A percentile compares a stretch with the other conserved stretches of the same genome.
Evolutionary conservation across 2,888 invertebrate species (phyloP).

Genomic region (Drosophila melanosoma): DNA sequence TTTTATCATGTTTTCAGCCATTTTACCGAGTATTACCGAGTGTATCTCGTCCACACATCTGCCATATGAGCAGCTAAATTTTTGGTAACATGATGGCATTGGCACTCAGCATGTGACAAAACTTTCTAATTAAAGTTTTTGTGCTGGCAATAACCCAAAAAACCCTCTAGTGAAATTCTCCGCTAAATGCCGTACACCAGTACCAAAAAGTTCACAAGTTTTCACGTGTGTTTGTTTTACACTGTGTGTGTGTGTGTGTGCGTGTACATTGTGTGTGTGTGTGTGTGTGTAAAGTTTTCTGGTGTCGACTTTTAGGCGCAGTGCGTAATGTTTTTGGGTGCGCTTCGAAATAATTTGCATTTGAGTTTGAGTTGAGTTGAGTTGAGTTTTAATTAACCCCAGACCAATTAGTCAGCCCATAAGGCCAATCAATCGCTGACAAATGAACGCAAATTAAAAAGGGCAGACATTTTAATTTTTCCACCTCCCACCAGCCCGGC

Average conservation of each 20-base stretch:
- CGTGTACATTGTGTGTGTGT: slow-evolving; percentile 21
- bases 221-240: slow-evolving; percentile 70
- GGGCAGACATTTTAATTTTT: slow-evolving; percentile 16
- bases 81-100: slow-evolving; percentile 43
- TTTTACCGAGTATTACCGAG: slow-evolving; percentile 39
- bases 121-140: slow-evolving; percentile 81
- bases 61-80: slow-evolving; percentile 12
- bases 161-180: slow-evolving; percentile 4
- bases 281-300: slow-evolving; percentile 54
- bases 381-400: slow-evolving; percentile 65
- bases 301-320: slow-evolving; percentile 72
- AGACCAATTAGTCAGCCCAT: slow-evolving; percentile 57
- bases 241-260: slow-evolving; percentile 9
- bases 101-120: slow-evolving; percentile 74
- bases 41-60: slow-evolving; percentile 24
- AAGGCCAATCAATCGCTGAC: slow-evolving; percentile 47
- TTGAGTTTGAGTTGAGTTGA: slow-evolving; percentile 39
- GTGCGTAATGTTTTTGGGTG: slow-evolving; percentile 55
- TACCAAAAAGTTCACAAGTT: slow-evolving; percentile 69
- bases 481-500: background rate
- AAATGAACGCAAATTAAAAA: slow-evolving; percentile 43
- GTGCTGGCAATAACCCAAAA: slow-evolving; percentile 41
- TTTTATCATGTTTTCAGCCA: slow-evolving; percentile 50
- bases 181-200: slow-evolving; percentile 39
- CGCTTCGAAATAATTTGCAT: slow-evolving; percentile 56